phyloP scores from a whole-genome alignment of 2,888 invertebrate genomes.

The Augiades crinisus region DNA sequence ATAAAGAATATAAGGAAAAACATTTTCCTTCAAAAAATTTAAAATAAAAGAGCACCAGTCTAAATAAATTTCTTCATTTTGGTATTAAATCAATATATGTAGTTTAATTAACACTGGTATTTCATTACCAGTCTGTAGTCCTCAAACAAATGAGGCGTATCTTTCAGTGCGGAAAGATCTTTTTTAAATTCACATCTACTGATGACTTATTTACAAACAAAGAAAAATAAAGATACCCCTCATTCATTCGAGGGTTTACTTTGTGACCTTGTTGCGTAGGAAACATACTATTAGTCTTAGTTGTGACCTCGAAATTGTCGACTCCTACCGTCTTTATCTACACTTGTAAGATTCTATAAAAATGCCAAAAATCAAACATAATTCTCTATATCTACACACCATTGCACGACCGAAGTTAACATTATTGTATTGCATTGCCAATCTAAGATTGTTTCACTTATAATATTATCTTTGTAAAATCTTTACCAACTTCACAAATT shows the following conservation, averaged over 20 bases:
- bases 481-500: constrained; percentile 32
- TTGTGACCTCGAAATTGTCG: no score
- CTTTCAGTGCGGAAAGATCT: no score
- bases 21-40: no score
- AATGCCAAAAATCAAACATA: constrained; percentile 14
- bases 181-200: no score
- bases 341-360: constrained; percentile 8
- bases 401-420: constrained; percentile 58
- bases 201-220: constrained; percentile 1
- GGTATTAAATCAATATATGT: not conserved
- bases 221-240: not conserved
- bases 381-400: constrained; percentile 40
- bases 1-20: no score
- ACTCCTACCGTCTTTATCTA: no score
- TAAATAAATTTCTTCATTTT: constrained; percentile 22
- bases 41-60: constrained; percentile 49
- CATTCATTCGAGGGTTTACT: constrained; percentile 2
- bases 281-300: no score
- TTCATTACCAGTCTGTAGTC: no score
- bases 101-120: no score
- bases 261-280: no score
- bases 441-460: constrained; percentile 41
- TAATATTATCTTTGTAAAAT: constrained; percentile 31
- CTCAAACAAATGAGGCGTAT: not conserved
- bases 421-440: constrained; percentile 42